These are phyloP conservation scores for Aurelia sp. DNA, from an alignment of 30 jellyfish, hydroid and myxozoan genomes.

Conservation along the genomic window DNA sequence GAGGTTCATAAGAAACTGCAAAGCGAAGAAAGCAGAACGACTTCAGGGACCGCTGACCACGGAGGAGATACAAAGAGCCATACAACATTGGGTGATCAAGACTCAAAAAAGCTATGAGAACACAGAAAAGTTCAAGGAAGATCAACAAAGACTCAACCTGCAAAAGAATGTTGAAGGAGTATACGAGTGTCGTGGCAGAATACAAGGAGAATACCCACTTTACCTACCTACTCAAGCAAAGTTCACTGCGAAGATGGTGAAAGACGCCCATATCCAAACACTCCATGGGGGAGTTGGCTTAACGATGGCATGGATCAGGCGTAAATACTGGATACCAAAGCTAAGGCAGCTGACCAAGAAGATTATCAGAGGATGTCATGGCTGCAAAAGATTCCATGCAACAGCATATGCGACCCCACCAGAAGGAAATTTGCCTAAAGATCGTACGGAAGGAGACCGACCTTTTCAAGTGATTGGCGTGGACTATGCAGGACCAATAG, in stretches of 20 bases:
- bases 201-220: slow-evolving; percentile 32
- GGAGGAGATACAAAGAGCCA: background rate
- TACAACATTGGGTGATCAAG: background rate
- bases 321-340: slow-evolving; percentile 58
- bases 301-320: slow-evolving; percentile 6
- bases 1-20: too few relatives aligned
- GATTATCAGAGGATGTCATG: background rate
- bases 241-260: background rate
- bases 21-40: too few relatives aligned
- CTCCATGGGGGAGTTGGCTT: slow-evolving; percentile 38
- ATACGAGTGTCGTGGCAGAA: background rate
- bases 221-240: slow-evolving; percentile 10
- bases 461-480: slow-evolving; percentile 58
- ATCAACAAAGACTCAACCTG: slow-evolving; percentile 20
- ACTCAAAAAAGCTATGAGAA: background rate
- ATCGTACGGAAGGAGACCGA: slow-evolving; percentile 42
- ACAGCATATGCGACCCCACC: slow-evolving; percentile 14
- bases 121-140: slow-evolving; percentile 10
- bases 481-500: slow-evolving; percentile 31
- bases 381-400: slow-evolving; percentile 51
- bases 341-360: slow-evolving; percentile 50
- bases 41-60: background rate
- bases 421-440: slow-evolving; percentile 26
- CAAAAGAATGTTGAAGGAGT: background rate
- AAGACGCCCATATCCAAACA: background rate